phyloP scores from a whole-genome alignment of 2,797 vertebrate genomes.

The Tamandua tetradactyla region DNA sequence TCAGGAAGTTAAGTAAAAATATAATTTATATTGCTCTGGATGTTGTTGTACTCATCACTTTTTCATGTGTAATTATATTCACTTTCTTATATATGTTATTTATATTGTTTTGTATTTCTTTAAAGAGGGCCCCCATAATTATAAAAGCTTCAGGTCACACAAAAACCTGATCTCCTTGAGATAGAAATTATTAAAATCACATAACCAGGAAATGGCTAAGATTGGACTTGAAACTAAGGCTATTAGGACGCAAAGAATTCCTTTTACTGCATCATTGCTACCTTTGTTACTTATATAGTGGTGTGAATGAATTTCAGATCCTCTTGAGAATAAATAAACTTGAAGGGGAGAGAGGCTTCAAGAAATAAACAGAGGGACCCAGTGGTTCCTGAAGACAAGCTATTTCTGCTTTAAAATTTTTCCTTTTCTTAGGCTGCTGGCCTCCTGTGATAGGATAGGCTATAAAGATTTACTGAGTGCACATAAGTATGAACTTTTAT shows the following conservation, averaged over 20 bases:
- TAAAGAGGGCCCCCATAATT: not conserved
- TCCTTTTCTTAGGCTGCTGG: not conserved
- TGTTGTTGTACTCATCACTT: not conserved
- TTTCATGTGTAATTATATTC: not conserved
- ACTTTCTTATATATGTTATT: not conserved
- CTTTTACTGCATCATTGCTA: not conserved
- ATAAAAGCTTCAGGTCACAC: not conserved
- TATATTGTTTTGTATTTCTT: not conserved
- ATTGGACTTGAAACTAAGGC: not conserved
- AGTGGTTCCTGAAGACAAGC: slow-evolving; percentile 8
- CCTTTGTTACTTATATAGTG: slow-evolving; percentile 45
- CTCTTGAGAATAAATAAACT: slow-evolving; percentile 46
- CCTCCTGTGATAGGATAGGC: not conserved
- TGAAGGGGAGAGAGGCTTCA: not conserved
- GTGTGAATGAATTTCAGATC: slow-evolving; percentile 42
- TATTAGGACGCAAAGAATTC: slow-evolving; percentile 5
- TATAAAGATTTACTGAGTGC: not conserved
- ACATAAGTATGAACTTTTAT: not conserved
- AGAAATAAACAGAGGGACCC: not conserved
- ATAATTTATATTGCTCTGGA: not conserved
- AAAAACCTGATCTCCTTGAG: not conserved
- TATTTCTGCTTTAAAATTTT: slow-evolving; percentile 29
- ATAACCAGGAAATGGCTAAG: slow-evolving; percentile 40
- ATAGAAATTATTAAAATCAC: slow-evolving; percentile 52
- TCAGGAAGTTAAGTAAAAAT: not conserved